Percentiles rank a stretch among this genome's conserved stretches.
phyloP scores from a whole-genome alignment of 2,797 vertebrate species.

The Margarornis squamiger region DNA sequence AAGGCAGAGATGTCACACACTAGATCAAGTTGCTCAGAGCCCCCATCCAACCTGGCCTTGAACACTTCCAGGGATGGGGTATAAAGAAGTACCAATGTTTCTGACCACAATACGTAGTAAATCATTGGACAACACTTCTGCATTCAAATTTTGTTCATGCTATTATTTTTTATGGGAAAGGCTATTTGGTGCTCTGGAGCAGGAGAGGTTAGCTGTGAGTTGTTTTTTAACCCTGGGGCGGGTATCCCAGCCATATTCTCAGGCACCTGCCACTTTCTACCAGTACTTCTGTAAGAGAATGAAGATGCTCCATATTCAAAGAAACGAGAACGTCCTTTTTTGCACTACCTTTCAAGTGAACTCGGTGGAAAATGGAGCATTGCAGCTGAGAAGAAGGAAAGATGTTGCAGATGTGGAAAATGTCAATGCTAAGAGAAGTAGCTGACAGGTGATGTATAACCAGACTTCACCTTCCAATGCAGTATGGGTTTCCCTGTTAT shows the following conservation, averaged over 20 bases:
- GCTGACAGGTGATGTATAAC: not conserved
- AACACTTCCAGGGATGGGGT: not conserved
- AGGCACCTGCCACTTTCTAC: not conserved
- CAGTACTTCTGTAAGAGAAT: not conserved
- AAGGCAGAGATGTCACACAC: not conserved
- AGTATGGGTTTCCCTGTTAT: accelerated
- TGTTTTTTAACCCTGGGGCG: not conserved
- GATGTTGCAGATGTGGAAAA: not conserved
- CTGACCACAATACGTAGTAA: not conserved
- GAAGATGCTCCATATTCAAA: not conserved
- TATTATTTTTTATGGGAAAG: not conserved
- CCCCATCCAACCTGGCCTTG: not conserved
- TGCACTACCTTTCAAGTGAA: not conserved
- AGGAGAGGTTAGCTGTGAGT: not conserved
- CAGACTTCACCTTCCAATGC: not conserved
- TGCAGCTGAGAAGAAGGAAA: not conserved
- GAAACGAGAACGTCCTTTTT: not conserved
- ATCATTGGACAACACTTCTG: not conserved
- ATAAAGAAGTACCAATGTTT: not conserved
- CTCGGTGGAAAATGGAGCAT: not conserved
- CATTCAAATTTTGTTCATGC: not conserved
- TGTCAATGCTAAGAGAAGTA: not conserved
- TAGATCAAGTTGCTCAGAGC: not conserved
- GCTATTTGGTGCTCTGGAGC: not conserved
- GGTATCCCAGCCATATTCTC: not conserved